Evolutionary conservation across 2,113 vertebrate species (phyloP), one percentile per base, ranked within the genome.

Genomic region (Syngnathus typhle): DNA sequence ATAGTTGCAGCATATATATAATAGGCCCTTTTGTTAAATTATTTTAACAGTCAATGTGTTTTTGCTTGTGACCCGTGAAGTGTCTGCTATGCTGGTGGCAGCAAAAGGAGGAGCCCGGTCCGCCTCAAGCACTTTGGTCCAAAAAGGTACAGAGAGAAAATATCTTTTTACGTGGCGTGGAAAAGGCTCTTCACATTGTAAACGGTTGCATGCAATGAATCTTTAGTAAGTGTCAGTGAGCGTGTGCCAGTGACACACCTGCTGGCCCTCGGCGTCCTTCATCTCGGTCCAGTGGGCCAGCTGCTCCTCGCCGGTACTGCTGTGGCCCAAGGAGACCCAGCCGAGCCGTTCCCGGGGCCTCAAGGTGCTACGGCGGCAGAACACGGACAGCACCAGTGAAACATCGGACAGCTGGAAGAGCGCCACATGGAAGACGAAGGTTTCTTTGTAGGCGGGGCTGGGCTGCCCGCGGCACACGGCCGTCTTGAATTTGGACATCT

Each of bases 391-490:
- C 71, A 97, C 93, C 67, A 99, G 93, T 0, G 95, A 98, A 84
- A 99, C 96, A 39, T 99, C 96, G 0, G 96, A 98, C 59, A 99
- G 93, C 82, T 99, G 96, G 89, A 99, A 99, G 5, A 99, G 92
- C 0, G 96, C 95, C 89, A 98, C 96, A 85, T 98, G 96, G 86
- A 98, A 99, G 69, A 96, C 87, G 23, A 99, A 99, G 3, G 95
- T 98, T 82, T 99, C 95, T 90, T 98, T 98, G 91, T 98, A 99
- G 43, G 95, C 90, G 7, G 96, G 96, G 82, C 95, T 95, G 39
- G 95, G 95, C 84, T 97, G 96, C 43, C 96, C 96, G 58, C 94
- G 93, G 73, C 94, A 94, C 75, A 95, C 90, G 0, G 94, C 96
- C 6, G 96, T 98, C 84, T 96, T 96, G 80, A 94, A 96, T 82